Evolutionary conservation across 2,797 vertebrate genomes (phyloP).

Genomic region (Ataeniobius toweri): DNA sequence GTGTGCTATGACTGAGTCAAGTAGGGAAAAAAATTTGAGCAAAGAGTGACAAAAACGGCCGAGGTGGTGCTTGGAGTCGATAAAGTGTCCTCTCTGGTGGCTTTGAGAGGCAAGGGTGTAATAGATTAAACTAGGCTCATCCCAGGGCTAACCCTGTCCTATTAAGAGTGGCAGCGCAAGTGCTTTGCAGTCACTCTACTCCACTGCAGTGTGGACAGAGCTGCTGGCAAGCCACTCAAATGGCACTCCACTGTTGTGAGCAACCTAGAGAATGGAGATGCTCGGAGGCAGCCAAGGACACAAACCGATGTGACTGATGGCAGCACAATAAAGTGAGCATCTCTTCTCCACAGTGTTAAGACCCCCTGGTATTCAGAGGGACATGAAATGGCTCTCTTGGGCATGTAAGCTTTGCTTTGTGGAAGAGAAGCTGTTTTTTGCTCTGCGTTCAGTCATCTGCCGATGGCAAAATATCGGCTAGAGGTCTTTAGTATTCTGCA

Average conservation of each 20-base stretch:
- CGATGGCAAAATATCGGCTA: constrained; percentile 37
- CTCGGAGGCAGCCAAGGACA: constrained; percentile 69
- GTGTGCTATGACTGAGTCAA: constrained; percentile 20
- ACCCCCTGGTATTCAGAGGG: constrained; percentile 51
- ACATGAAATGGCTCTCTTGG: constrained; percentile 62
- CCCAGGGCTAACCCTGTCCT: constrained; percentile 69
- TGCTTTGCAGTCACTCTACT: constrained; percentile 62
- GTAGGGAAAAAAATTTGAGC: background rate
- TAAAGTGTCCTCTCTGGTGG: constrained; percentile 60
- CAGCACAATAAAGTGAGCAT: constrained; percentile 74
- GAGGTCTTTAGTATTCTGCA: constrained; percentile 45
- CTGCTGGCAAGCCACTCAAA: constrained; percentile 58
- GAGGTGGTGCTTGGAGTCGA: constrained; percentile 51
- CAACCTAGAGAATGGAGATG: constrained; percentile 39
- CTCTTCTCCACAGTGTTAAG: constrained; percentile 48
- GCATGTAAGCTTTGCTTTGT: constrained; percentile 54
- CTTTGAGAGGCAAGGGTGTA: constrained; percentile 67
- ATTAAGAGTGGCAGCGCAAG: constrained; percentile 67
- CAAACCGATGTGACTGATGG: constrained; percentile 75
- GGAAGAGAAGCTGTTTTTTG: constrained; percentile 59
- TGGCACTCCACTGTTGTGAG: constrained; percentile 58
- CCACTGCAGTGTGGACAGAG: constrained; percentile 52
- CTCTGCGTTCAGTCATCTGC: constrained; percentile 45
- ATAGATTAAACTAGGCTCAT: constrained; percentile 74
- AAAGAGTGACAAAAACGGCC: constrained; percentile 39